Evolutionary conservation across 2,888 invertebrate species (phyloP), one percentile per base, ranked within the genome.

Genomic region (Petrolisthes cinctipes): DNA sequence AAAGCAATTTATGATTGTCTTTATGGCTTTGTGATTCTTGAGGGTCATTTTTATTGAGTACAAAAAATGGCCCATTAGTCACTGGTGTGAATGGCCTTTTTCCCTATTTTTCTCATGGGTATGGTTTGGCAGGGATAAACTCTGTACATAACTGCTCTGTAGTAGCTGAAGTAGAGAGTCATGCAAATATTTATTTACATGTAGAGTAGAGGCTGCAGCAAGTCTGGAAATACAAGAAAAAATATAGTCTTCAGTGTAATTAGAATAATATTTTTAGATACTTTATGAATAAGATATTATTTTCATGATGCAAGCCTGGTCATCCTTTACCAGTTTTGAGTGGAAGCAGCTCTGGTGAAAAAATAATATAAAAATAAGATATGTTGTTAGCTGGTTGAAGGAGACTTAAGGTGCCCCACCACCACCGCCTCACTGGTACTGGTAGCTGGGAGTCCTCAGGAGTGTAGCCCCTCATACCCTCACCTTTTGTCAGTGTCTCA

Each of bases 191-290:
- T 86, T 82, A 82, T 86, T 86, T 86, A 82, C 82, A 75, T 73
- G 73, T 81, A 82, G 82, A 53, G 81, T 86, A 86, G 86, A 86
- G 86, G 81, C 86, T 82, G 81, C 86, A 86, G 81, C 81, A 73
- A 82, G 73, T 82, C 86, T 73, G 86, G 76, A 86, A 82, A 82
- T 86, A 86, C 73, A 86, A 82, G 86, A 86, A 84, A 84, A 79
- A 86, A 86, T 86, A 86, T 86, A 82, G 86, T 86, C 81, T 86
- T 86, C 86, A 75, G 80, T 86, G 86, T 86, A 86, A 86, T 86
- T 86, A 86, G 86, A 86, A 86, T 82, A 81, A 82, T 86, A 86
- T 86, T 86, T 86, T 86, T 86, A 86, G 86, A 86, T 86, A 86
- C 86, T 73, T 86, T 86, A 86, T 82, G 82, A 73, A 86, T 82